Conservation (phyloP, 2,888 invertebrate genomes). For the Drosophila multiciliata region DNA sequence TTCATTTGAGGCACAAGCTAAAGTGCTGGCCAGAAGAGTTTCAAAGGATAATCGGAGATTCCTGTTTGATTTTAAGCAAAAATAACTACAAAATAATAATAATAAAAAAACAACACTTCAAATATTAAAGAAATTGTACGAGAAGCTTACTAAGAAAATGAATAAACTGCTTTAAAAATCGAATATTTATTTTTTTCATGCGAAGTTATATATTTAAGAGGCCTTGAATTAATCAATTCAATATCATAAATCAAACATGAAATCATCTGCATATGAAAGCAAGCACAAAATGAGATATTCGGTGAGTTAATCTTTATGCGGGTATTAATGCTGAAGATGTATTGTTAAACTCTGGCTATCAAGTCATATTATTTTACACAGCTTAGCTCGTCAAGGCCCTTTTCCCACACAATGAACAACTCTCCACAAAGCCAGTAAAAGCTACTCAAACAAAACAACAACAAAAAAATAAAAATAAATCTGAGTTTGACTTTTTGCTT, state of each 20-base stretch:
- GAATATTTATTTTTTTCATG: background rate
- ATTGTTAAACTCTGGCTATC: constrained; percentile 19
- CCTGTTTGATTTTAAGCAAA: background rate
- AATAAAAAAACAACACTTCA: background rate
- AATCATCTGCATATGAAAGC: constrained; percentile 42
- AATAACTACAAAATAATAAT: background rate
- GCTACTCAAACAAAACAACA: constrained; percentile 17
- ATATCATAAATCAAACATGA: constrained; percentile 28
- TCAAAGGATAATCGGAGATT: constrained; percentile 11
- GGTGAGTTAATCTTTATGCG: constrained; percentile 47
- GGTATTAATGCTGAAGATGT: constrained; percentile 25
- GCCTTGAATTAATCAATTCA: constrained; percentile 12
- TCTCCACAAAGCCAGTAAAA: constrained; percentile 8
- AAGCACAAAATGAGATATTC: constrained; percentile 30
- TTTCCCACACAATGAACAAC: constrained; percentile 12
- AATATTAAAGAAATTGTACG: background rate
- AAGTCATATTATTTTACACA: constrained; percentile 41
- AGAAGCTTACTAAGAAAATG: background rate
- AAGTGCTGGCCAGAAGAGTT: background rate
- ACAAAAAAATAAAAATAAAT: constrained; percentile 18
- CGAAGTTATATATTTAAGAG: background rate
- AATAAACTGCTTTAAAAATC: background rate
- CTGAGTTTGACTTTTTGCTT: constrained; percentile 42
- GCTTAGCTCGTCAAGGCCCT: constrained; percentile 24
- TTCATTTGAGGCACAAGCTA: constrained; percentile 14